Evolutionary conservation across 1,140 invertebrate species (phyloP), one percentile per base, ranked within the genome.

Genomic region (Leptopilina boulardi): DNA sequence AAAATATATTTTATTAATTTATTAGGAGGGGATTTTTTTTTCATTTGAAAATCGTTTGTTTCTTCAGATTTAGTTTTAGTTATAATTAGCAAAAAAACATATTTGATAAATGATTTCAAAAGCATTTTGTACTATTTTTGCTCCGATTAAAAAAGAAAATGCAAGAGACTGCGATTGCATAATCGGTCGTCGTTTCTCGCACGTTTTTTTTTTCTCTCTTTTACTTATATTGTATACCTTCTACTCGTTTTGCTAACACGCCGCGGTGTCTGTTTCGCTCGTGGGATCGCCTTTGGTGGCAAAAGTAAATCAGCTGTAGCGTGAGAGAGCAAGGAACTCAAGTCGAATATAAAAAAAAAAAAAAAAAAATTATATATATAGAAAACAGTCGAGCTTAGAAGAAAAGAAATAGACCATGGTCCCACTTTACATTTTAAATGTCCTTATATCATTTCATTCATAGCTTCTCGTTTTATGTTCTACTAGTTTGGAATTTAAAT

Each of bases 261-360:
- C 11, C 26, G 21, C 26, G 59, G 59, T 66, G 59, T 66, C 59
- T 66, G 59, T 66, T 66, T 66, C 56, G 21, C 23, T 66, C 59
- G 59, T 66, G 59, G 26, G 59, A 66, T 66, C 59, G 59, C 59
- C 59, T 66, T 66, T 66, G 59, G 59, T 66, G 23, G 59, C 59
- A 66, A 34, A 70, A 41, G 47, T 34, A 73, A 75, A 75, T 78
- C 77, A 78, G 77, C 77, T 75, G 77, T 75, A 41, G 44, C 72
- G 73, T 74, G 77, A 78, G 77, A 78, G 77, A 71, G 71, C 23
- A 74, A 74, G 72, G 70, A 76, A 76, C 44, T 71, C 38, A 51
- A 23, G 30, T 47, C 15, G 59, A 51, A 30, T 66, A 18, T 10
- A 21, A 74, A 56, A 54, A 56, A 54, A 18, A 11, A 54, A 73